Evolutionary conservation across 37 sponge, comb jelly and placozoan species (phyloP).

Genomic region (Halisarca cf. caerulea): DNA sequence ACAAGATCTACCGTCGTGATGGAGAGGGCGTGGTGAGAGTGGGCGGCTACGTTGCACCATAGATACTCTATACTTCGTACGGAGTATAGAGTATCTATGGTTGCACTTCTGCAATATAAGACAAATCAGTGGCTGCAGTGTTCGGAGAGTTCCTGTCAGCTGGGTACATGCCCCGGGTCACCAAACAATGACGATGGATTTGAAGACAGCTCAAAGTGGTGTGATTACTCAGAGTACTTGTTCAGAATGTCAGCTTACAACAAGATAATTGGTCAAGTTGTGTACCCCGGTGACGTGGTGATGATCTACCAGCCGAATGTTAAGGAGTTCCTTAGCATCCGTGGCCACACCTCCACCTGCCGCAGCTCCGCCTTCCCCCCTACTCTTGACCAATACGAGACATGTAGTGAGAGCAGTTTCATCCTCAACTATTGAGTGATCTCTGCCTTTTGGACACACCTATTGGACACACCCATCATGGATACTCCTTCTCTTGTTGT

Average conservation of each 20-base stretch:
- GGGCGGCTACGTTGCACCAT: slow-evolving; percentile 10
- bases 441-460: too few relatives aligned
- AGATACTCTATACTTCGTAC: too few relatives aligned
- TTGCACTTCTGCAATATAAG: neutral
- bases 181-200: neutral
- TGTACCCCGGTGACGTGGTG: slow-evolving; percentile 1
- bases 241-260: slow-evolving; percentile 21
- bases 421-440: slow-evolving; percentile 1
- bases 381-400: neutral
- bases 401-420: neutral
- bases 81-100: too few relatives aligned
- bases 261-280: slow-evolving; percentile 2
- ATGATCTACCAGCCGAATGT: neutral
- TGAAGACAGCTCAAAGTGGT: slow-evolving; percentile 7
- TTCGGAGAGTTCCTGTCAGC: neutral
- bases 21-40: slow-evolving; percentile 11
- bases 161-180: slow-evolving; percentile 11
- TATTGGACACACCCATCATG: too few relatives aligned
- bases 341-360: neutral
- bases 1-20: slow-evolving; percentile 15
- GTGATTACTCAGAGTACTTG: neutral
- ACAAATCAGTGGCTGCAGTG: slow-evolving; percentile 16
- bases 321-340: neutral
- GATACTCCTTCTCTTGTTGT: too few relatives aligned
- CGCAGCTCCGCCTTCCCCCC: neutral